These are phyloP conservation scores for Eilema depressum DNA, from an alignment of 2,888 invertebrate species.

Conservation along the genomic window DNA sequence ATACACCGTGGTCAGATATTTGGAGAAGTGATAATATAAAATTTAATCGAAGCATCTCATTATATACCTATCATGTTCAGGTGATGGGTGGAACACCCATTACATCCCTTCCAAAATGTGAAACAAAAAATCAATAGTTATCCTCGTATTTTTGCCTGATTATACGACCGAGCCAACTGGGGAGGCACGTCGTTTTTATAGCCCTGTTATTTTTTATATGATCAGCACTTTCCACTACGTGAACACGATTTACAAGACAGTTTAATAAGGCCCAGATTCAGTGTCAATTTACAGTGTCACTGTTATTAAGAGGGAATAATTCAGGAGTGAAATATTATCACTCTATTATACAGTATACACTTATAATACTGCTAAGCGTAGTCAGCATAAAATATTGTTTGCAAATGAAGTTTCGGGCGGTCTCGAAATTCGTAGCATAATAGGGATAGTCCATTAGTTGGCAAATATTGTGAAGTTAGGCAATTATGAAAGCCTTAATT, in stretches of 20 bases:
- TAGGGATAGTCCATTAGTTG: constrained; percentile 6
- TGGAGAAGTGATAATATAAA: background rate
- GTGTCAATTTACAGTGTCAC: constrained; percentile 48
- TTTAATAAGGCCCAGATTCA: constrained; percentile 62
- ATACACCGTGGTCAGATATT: background rate
- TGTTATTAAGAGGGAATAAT: constrained; percentile 41
- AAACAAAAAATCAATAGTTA: constrained; percentile 52
- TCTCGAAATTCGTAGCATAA: background rate
- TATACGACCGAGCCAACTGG: constrained; percentile 50
- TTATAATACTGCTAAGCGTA: background rate
- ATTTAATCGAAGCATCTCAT: background rate
- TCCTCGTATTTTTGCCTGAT: constrained; percentile 54
- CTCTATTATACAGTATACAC: background rate
- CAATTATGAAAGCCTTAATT: constrained; percentile 12
- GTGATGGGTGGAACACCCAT: constrained; percentile 12
- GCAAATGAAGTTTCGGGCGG: background rate
- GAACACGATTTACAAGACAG: constrained; percentile 61
- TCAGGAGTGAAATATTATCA: constrained; percentile 22
- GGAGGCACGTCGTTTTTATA: constrained; percentile 64
- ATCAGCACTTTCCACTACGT: constrained; percentile 65
- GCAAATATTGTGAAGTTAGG: constrained; percentile 15
- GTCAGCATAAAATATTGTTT: background rate
- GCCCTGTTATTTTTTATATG: constrained; percentile 80
- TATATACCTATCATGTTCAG: background rate
- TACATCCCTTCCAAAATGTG: constrained; percentile 39